Evolutionary conservation across 2,797 vertebrate genomes (phyloP).

Genomic region (Onychomys arenicola): DNA sequence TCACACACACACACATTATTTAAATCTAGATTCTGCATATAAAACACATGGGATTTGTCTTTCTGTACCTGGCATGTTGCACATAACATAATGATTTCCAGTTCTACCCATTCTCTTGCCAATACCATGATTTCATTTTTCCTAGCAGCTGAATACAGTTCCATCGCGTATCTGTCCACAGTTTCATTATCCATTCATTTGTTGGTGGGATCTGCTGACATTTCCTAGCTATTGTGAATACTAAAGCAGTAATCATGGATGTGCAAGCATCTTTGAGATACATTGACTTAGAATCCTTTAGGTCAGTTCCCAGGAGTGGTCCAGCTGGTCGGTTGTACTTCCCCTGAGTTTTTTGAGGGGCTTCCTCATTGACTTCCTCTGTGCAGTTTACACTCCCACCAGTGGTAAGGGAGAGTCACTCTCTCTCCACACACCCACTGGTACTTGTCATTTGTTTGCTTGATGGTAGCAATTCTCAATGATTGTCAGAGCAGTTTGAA

Average conservation of each 20-base stretch:
- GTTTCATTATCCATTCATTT: neutral
- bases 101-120: neutral
- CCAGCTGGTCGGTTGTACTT: neutral
- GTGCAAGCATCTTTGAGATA: neutral
- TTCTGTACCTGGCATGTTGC: neutral
- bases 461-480: neutral
- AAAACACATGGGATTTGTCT: neutral
- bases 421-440: neutral
- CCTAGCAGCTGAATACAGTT: neutral
- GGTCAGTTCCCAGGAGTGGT: neutral
- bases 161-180: neutral
- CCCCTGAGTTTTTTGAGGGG: neutral
- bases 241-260: neutral
- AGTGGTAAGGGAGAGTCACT: neutral
- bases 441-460: neutral
- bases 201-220: neutral
- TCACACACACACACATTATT: neutral
- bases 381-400: neutral
- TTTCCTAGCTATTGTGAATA: neutral
- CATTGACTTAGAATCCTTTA: neutral
- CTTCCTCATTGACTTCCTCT: neutral
- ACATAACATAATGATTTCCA: neutral
- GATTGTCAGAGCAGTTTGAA: neutral
- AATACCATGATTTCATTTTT: neutral
- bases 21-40: neutral